Base-by-base conservation (phyloP, 2,113 vertebrate genomes). In the Cochlearius cochlearius region DNA sequence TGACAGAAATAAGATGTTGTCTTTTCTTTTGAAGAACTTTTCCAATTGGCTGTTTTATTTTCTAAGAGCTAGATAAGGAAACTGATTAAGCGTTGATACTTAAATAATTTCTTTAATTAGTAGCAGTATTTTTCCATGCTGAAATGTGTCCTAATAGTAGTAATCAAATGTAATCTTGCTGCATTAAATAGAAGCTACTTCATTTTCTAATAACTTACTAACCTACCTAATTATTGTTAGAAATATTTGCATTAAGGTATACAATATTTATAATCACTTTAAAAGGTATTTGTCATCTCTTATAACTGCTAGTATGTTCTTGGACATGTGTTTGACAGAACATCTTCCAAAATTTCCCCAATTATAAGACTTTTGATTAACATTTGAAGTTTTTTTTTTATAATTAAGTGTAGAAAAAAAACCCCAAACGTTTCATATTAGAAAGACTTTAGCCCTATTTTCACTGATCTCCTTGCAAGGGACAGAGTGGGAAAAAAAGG, bases 391-490 rank as follows among this genome's bases (percentile, higher is more conserved):
- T 0, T 76, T 80, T 76, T 80, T 80, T 74, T 72, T 30, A 0
- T 45, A 38, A 18, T 5, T 59, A 1, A 63, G 71, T 78, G 14
- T 58, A 71, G 47, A 39, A 43, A 52, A 77, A 74, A 79, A 43
- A 8, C 41, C 0, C 0, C 2, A 45, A 67, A 63, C 23, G 2
- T 1, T 72, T 91, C 1, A 5, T 52, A 60, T 36, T 8, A 80
- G 20, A 68, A 68, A 80, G 67, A 23, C 3, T 29, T 72, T 8
- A 59, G 5, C 8, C 10, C 3, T 59, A 2, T 71, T 82, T 88
- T 88, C 2, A 8, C 32, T 56, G 2, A 4, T 79, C 2, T 81
- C 4, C 30, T 88, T 86, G 9, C 10, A 86, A 82, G 12, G 11
- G 2, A 23, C 18, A 55, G 6, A 45, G 29, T 30, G 29, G 22